Base-by-base conservation (phyloP, 2,113 vertebrate species). In the Morone chrysops region DNA sequence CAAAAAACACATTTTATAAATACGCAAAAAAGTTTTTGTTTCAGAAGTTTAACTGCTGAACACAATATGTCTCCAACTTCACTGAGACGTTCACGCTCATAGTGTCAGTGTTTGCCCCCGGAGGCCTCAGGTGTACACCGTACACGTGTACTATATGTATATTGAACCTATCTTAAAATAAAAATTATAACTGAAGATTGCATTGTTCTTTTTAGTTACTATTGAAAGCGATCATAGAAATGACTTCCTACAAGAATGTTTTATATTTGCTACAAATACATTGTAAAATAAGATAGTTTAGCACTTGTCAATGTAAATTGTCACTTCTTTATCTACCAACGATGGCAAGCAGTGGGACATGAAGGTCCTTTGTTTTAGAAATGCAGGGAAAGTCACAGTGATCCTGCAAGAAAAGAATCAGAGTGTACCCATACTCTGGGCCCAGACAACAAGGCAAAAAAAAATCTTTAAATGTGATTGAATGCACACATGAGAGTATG, bases 351-450 rank as follows among this genome's bases (percentile, higher is more conserved):
- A 60, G 12, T 60, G 53, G n/a, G 10, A 63, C 41, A 65, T 36
- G 50, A 8, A 43, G n/a, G 22, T 16, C 8, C 40, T 72, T 71
- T 86, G 11, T 80, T 75, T 86, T 80, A 53, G 20, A 80, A 57
- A 65, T 74, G 71, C 40, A 51, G 45, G 17, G 70, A 68, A 78
- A 79, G 56, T 70, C 73, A 79, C 56, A 31, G 40, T 67, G 61
- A 76, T 66, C 61, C 77, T 73, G 31, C 31, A 31, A 4, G 31
- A 31, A 31, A 31, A 31, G 31, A 31, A 31, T 31, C 31, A 31
- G 70, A 56, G 63, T 63, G 54, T 4, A 68, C 53, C 18, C 6
- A 0, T 78, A 68, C 75, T 79, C 59, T 17, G 2, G 57, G 83
- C 63, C 43, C 54, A 74, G 43, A 83, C 75, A 54, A 73, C 60